Conservation (phyloP, 2,888 invertebrate species). For the Cephalotes varians region DNA sequence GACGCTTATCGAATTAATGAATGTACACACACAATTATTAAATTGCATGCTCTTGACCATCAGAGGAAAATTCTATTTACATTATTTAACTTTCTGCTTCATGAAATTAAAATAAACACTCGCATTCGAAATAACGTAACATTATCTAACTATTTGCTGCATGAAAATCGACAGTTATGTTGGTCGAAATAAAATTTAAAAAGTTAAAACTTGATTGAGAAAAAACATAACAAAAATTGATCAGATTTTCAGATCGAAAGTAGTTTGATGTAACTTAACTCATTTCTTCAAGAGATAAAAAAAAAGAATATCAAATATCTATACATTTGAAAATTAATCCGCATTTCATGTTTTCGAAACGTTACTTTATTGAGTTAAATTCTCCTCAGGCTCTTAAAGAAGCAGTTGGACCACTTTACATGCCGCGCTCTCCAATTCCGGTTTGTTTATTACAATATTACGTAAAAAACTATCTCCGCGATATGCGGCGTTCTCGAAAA, state of each 20-base stretch:
- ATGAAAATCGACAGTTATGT: background rate
- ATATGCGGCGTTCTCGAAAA: background rate
- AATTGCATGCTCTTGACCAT: background rate
- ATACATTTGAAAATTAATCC: background rate
- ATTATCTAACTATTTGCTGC: background rate
- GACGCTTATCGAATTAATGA: background rate
- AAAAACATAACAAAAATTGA: background rate
- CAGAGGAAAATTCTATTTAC: background rate
- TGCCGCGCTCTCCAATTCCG: background rate
- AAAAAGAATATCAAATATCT: background rate
- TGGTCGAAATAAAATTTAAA: background rate
- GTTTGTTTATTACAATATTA: constrained; percentile 4
- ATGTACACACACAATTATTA: background rate
- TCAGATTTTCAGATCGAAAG: background rate
- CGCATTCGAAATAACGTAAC: background rate
- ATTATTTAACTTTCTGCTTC: background rate
- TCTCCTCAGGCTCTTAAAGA: background rate
- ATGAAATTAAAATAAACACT: background rate
- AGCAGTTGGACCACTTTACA: background rate
- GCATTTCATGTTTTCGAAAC: background rate
- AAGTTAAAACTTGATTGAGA: background rate
- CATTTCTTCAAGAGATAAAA: background rate
- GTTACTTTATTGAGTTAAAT: background rate
- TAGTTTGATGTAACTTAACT: background rate
- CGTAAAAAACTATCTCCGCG: background rate